Evolutionary conservation across 1,140 invertebrate genomes (phyloP), one percentile per base, ranked within the genome.

Genomic region (Drosophila bocki): DNA sequence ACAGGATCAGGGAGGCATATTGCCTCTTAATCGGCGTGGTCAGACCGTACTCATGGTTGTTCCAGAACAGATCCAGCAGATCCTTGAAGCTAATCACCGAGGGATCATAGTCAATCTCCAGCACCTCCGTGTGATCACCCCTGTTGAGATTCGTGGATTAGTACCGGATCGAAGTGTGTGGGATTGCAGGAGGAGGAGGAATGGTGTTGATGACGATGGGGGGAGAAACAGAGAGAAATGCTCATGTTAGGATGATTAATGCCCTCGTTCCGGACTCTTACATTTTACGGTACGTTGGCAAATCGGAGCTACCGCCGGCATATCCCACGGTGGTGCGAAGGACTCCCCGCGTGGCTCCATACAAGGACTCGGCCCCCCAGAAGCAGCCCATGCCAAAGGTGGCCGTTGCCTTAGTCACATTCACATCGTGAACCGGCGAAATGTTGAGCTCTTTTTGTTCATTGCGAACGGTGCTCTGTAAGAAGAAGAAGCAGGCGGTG

Each of bases 351-450:
- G 96, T 96, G 44, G 95, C 96, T 3, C 98, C 98, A 93, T 98
- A 99, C 51, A 97, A 93, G 1, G 97, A 96, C 92, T 99, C 98
- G 19, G 97, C 96, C n/a, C 97, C 97, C 98, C 98, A 99, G 93
- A 99, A 99, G 93, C 98, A 99, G 47, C 97, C 97, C 97, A 99
- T 98, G 7, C 97, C 98, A 93, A 99, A 98, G 2, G 97, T 98
- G 1, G 98, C 98, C 7, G 85, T 92, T 7, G 85, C 82, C 56
- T 81, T 64, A n/a, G 67, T 74, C 7, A 82, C 63, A 48, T 92
- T 81, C 41, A 92, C 33, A 29, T 80, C 67, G 45, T 93, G 92
- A 7, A 91, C 90, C 13, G 91, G 88, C 7, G 59, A 53, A 9
- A 93, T 76, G 29, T 51, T 92, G 8, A 92, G 71, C 26, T 92